A percentile compares a stretch with the other conserved stretches of the same genome.
phyloP scores from a whole-genome alignment of 92 coral and sea anemone genomes.

The Pocillopora grandis region DNA sequence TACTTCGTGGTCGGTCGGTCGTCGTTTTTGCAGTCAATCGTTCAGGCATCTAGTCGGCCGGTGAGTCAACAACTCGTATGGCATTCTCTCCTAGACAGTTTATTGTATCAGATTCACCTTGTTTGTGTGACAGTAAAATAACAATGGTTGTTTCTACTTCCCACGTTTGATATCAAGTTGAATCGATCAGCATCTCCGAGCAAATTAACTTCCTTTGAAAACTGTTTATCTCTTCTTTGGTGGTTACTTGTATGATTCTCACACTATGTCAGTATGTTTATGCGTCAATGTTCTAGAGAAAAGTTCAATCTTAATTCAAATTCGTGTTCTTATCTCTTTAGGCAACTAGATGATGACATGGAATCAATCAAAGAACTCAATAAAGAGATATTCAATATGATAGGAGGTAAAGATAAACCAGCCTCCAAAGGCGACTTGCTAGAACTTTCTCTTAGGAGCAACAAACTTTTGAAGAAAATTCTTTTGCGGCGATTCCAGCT shows the following conservation, averaged over 20 bases:
- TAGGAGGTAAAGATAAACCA: slow-evolving; percentile 20
- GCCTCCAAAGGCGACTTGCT: slow-evolving; percentile 50
- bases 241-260: no score
- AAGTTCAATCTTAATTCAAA: background rate
- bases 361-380: slow-evolving; percentile 65
- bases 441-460: slow-evolving; percentile 61
- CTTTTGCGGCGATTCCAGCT: slow-evolving; percentile 72
- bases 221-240: no score
- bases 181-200: no score
- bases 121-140: no score
- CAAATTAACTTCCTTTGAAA: no score
- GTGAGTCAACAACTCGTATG: background rate
- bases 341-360: slow-evolving; percentile 73
- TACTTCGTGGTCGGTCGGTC: background rate
- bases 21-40: no score
- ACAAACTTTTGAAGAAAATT: slow-evolving; percentile 56
- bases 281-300: background rate
- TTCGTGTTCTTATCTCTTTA: slow-evolving; percentile 16
- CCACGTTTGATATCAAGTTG: no score
- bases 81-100: no score
- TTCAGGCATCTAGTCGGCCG: background rate
- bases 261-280: no score
- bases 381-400: slow-evolving; percentile 37
- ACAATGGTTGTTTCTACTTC: no score
- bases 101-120: no score